Conservation (phyloP, 2,888 invertebrate genomes). For the Scaptomyza flava region DNA sequence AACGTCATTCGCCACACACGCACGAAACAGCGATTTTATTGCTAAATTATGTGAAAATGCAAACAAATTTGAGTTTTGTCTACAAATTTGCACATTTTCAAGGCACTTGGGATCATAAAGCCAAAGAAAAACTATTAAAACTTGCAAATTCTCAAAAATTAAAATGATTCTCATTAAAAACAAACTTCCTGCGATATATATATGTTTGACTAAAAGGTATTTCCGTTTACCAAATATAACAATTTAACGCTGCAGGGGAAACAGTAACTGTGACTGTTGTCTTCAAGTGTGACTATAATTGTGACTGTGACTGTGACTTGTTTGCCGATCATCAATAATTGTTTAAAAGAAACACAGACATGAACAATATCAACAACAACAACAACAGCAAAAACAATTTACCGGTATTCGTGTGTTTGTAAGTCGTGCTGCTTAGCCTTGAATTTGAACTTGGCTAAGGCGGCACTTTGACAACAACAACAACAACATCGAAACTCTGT, state of each 20-base stretch:
- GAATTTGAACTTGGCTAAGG: conserved; percentile 76
- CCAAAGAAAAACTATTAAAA: conserved; percentile 25
- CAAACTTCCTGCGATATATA: conserved; percentile 31
- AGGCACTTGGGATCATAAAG: conserved; percentile 46
- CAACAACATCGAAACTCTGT: conserved; percentile 17
- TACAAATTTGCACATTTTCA: conserved; percentile 67
- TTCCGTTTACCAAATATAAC: conserved; percentile 15
- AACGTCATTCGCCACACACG: too few relatives aligned
- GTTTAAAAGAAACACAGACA: conserved; percentile 35
- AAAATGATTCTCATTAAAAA: conserved; percentile 18
- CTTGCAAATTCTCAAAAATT: conserved; percentile 23
- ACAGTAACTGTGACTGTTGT: background rate
- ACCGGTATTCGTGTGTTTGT: conserved; percentile 50
- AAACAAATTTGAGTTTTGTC: conserved; percentile 22
- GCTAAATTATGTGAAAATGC: conserved; percentile 62
- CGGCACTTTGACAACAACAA: conserved; percentile 44
- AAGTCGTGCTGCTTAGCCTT: conserved; percentile 67
- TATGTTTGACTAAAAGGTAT: background rate
- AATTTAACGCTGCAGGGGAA: background rate
- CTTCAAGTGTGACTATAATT: background rate
- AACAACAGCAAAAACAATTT: conserved; percentile 26
- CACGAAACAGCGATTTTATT: conserved; percentile 34
- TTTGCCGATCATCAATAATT: conserved; percentile 48
- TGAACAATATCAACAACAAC: conserved; percentile 23
- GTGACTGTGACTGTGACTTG: conserved; percentile 12